Percentiles rank a stretch among this genome's conserved stretches.
Evolutionary conservation across 64 coral and sea anemone genomes (phyloP).

Genomic region (Pachyseris speciosa): DNA sequence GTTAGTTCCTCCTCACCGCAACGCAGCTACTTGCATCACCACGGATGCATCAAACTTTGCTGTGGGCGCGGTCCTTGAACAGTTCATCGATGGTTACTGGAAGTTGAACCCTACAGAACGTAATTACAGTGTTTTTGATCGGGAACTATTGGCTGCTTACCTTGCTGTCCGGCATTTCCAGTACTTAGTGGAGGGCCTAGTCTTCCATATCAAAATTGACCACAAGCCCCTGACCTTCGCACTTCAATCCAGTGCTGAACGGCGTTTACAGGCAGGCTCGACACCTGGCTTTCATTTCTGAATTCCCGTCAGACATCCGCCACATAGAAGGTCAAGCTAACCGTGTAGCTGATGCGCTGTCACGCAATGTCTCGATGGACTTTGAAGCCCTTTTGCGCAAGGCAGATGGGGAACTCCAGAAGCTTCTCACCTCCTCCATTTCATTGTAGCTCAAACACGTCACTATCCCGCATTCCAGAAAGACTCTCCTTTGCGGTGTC

Average conservation of each 20-base stretch:
- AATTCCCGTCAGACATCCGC: too few species aligned
- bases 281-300: too few species aligned
- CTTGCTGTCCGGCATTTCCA: constrained; percentile 56
- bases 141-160: constrained; percentile 43
- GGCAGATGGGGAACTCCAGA: background rate
- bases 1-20: constrained; percentile 15
- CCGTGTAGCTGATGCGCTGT: constrained; percentile 30
- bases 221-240: constrained; percentile 52
- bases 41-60: constrained; percentile 32
- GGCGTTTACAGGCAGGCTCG: constrained; percentile 34
- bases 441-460: background rate
- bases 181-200: constrained; percentile 38
- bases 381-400: background rate
- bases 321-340: too few species aligned
- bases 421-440: background rate
- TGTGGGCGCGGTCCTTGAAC: constrained; percentile 44
- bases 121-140: constrained; percentile 53
- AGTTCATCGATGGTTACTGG: constrained; percentile 33
- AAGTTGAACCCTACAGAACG: constrained; percentile 18
- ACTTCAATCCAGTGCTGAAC: constrained; percentile 46
- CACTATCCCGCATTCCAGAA: background rate
- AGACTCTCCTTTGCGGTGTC: background rate
- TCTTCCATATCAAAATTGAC: constrained; percentile 36
- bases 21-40: too few species aligned
- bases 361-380: too few species aligned